phyloP scores from a whole-genome alignment of 2,888 invertebrate species.

The Lamellibrachia columna region DNA sequence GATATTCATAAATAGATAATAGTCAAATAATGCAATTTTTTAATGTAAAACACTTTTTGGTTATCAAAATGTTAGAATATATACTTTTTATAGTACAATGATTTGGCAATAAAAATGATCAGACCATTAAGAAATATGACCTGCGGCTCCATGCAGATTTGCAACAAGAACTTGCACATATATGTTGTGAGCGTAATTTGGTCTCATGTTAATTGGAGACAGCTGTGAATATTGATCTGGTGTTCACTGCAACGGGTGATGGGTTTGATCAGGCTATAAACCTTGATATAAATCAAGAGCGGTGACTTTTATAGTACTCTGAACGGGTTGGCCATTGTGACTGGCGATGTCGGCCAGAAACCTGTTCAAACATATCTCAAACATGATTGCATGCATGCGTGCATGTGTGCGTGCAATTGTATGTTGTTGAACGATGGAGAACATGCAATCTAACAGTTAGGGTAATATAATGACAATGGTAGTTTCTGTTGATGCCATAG shows the following conservation, averaged over 20 bases:
- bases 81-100: too few species aligned
- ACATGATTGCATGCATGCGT: not conserved
- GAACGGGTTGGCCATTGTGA: not conserved
- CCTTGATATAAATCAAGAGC: not conserved
- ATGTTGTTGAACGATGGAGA: not conserved
- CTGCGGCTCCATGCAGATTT: not conserved
- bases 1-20: too few species aligned
- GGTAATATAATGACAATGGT: too few species aligned
- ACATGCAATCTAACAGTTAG: too few species aligned
- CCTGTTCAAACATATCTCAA: not conserved
- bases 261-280: not conserved
- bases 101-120: not conserved
- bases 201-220: not conserved
- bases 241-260: not conserved
- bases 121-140: not conserved
- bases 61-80: too few species aligned
- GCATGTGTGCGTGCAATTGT: not conserved
- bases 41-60: too few species aligned
- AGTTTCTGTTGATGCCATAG: too few species aligned
- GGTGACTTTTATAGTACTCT: not conserved
- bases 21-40: too few species aligned
- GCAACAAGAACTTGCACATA: not conserved
- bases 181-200: not conserved
- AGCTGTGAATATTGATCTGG: not conserved
- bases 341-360: not conserved